Base-by-base conservation (phyloP, 2,888 invertebrate species). In the Protonemura montana region DNA sequence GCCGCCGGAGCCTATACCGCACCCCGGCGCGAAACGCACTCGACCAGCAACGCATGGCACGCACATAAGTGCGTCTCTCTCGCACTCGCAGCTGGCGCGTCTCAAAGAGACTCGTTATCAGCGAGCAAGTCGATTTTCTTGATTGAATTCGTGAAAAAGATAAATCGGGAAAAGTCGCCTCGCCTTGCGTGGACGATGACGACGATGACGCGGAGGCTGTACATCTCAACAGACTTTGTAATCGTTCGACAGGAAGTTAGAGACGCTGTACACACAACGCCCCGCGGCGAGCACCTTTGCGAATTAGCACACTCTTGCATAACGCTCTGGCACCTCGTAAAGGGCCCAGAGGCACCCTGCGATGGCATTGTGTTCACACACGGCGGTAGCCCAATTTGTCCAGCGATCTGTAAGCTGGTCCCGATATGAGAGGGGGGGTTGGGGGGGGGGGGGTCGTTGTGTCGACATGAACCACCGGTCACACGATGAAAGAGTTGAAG, bases 251-350 rank as follows among this genome's bases (percentile, higher is more conserved):
- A n/a, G n/a, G n/a, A n/a, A n/a, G n/a, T n/a, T n/a, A n/a, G n/a
- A n/a, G n/a, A n/a, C n/a, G n/a, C n/a, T n/a, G n/a, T n/a, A n/a
- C n/a, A n/a, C n/a, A n/a, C 41, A 41, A 13, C 41, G 21, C 13
- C 59, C 59, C 59, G 3, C 21, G 59, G 16, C 21, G 13, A 2
- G 59, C 59, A 59, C 59, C 59, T 59, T 59, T 59, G 59, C 81
- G 30, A 81, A 81, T 81, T 81, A 81, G 81, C 30, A 81, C 81
- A 81, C 82, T 83, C 35, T 82, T 85, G 85, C 59, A 82, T 78
- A 78, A 35, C 86, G 86, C 86, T 85, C 59, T 85, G 85, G 35
- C 87, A 86, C 87, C 82, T 86, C 41, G 35, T 10, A 83, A 86
- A 86, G 86, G 59, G 5, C 85, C 85, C 85, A 76, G 81, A 30